Conservation (phyloP, 2,888 invertebrate genomes). For the Ormyrus rosae region DNA sequence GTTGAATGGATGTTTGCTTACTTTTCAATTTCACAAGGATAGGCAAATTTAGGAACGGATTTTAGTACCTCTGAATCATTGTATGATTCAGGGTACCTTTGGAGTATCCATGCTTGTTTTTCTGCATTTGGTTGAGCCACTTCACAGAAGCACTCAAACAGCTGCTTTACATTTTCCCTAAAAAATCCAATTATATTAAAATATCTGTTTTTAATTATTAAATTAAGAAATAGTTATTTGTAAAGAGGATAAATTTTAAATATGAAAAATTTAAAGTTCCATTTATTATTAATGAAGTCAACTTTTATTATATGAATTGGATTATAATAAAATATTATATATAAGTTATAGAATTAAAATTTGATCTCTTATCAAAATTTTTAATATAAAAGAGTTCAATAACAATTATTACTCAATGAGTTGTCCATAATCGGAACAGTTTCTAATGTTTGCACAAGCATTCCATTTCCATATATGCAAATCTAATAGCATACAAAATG, state of each 20-base stretch:
- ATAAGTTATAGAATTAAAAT: background rate
- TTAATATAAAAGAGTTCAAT: slow-evolving; percentile 15
- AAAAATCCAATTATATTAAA: slow-evolving; percentile 21
- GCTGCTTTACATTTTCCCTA: slow-evolving; percentile 87
- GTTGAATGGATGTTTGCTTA: slow-evolving; percentile 75
- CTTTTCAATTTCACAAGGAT: slow-evolving; percentile 89
- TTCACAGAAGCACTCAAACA: slow-evolving; percentile 91
- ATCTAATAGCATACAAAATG: slow-evolving; percentile 23
- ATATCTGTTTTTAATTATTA: background rate
- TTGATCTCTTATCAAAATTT: background rate
- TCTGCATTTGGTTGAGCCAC: slow-evolving; percentile 83
- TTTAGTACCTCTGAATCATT: slow-evolving; percentile 90
- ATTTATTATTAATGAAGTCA: slow-evolving; percentile 4
- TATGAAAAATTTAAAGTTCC: background rate
- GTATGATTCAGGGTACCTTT: slow-evolving; percentile 90
- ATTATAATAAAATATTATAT: background rate
- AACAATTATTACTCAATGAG: slow-evolving; percentile 6
- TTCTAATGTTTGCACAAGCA: slow-evolving; percentile 51
- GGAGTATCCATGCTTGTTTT: slow-evolving; percentile 84
- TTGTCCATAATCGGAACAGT: slow-evolving; percentile 36
- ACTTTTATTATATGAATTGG: background rate
- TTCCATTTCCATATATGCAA: slow-evolving; percentile 46
- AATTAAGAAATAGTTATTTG: background rate
- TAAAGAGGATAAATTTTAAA: background rate
- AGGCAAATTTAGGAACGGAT: slow-evolving; percentile 93